These are phyloP conservation scores for Cynopterus brachyotis DNA, from an alignment of 2,113 vertebrate species.

Conservation along the genomic window DNA sequence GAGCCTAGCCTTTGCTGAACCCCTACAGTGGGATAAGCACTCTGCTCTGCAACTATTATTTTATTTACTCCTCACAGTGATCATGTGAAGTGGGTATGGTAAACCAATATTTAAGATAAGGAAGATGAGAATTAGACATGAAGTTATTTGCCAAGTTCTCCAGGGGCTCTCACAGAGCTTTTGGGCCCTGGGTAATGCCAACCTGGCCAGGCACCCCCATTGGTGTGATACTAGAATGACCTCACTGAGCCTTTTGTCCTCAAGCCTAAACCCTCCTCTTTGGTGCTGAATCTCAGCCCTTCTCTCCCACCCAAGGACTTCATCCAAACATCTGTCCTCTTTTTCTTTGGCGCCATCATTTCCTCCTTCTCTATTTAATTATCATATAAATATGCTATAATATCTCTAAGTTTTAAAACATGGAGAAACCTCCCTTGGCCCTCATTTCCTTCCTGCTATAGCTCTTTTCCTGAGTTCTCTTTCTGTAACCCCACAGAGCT, in stretches of 20 bases:
- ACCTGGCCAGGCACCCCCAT: neutral
- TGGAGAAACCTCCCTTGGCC: neutral
- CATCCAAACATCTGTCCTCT: neutral
- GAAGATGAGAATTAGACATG: neutral
- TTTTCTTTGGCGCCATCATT: neutral
- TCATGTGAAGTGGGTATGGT: neutral
- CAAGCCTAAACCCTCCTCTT: neutral
- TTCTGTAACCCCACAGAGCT: too few relatives aligned
- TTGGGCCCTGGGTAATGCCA: neutral
- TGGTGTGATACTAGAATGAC: rapidly evolving
- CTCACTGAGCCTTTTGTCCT: neutral
- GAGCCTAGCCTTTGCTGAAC: neutral
- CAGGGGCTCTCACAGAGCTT: neutral
- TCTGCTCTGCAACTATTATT: neutral
- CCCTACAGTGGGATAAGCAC: neutral
- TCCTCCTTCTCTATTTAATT: neutral
- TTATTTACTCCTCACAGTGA: neutral
- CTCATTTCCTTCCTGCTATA: neutral
- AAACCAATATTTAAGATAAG: neutral
- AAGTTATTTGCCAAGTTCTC: neutral
- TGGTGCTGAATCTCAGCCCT: neutral
- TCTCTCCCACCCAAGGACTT: neutral
- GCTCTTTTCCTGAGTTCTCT: neutral
- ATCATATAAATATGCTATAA: neutral
- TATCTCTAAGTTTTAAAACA: neutral